Evolutionary conservation across 2,888 invertebrate genomes (phyloP), one percentile per base, ranked within the genome.

Genomic region (Drosophila colorata): DNA sequence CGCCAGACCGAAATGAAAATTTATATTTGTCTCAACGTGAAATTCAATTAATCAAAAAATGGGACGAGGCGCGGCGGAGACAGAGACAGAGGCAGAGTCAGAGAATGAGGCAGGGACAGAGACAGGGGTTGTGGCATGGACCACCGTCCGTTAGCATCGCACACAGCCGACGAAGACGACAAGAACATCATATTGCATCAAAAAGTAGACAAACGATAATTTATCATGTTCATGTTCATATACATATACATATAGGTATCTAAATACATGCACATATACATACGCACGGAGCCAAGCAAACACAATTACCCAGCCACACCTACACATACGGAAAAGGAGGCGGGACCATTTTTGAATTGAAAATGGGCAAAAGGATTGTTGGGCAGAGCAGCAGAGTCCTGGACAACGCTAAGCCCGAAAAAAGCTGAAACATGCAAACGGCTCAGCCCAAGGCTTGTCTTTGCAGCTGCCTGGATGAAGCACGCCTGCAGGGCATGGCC

Each of bases 11-110:
- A 78, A 78, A 78, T 85, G 76, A 64, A 82, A 79, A 66, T 78
- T 85, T 85, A 70, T 82, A 76, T 82, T 87, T 87, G 84, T 72
- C 69, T 67, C 68, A 23, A 64, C 63, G 60, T 59, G 67, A 88
- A 87, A 80, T 87, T 81, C 76, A 87, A 85, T 88, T 88, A 88
- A 85, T 85, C 87, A 85, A 74, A 69, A 71, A 69, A 49, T 70
- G 52, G 75, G 65, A 69, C 59, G 64, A 69, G 60, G 31, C 35
- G 37, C 44, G 37, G 41, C 8, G 20, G 38, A 16, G 53, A n/a
- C n/a, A 37, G 20, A 31, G 43, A 8, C 51, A 9, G 9, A 47
- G 35, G 28, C 41, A 20, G 38, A n/a, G 53, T 13, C 11, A 33
- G 20, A 31, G 43, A 11, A 8, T 14, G 31, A 16, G 6, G 13